Evolutionary conservation across 2,113 vertebrate species (phyloP), one percentile per base, ranked within the genome.

Genomic region (Struthidea cinerea): DNA sequence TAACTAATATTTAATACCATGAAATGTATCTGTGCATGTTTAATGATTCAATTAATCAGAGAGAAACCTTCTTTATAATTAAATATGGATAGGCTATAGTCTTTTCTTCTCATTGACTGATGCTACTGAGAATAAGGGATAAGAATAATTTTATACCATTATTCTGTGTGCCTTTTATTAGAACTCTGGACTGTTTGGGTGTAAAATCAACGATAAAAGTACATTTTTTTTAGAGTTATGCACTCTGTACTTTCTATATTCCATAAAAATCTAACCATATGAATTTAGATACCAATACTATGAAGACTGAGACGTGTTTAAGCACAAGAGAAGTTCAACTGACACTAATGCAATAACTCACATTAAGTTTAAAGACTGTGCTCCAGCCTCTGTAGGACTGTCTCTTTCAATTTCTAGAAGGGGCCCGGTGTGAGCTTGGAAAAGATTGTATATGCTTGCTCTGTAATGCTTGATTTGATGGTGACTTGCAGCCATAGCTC

Each of bases 31-130:
- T 97, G 97, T 96, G 91, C 96, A 97, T 97, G 93, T 94, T 92
- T 98, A 97, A 97, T 97, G 95, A 94, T 95, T 93, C 97, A 94
- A 97, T 98, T 97, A 98, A 98, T 97, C 95, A 97, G 89, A 96
- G 37, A 82, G 94, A 96, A 96, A 97, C 92, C 96, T 97, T 97
- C 95, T 96, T 96, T 97, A 86, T 95, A 97, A 97, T 98, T 98
- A 98, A 97, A 98, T 97, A 96, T 97, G 96, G 97, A 94, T 97
- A 97, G 88, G 85, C 93, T 97, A 84, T 96, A 94, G 90, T 93
- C 92, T 96, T 95, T 98, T 96, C 91, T 93, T 90, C 83, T 89
- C 60, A 79, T 91, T 97, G 97, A 97, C 80, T 83, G 94, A 96
- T 98, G 89, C 90, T 96, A 68, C 91, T 95, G 97, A 95, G 96